These are phyloP conservation scores for Chelonus formosanus DNA, from an alignment of 2,888 invertebrate genomes.

Conservation along the genomic window DNA sequence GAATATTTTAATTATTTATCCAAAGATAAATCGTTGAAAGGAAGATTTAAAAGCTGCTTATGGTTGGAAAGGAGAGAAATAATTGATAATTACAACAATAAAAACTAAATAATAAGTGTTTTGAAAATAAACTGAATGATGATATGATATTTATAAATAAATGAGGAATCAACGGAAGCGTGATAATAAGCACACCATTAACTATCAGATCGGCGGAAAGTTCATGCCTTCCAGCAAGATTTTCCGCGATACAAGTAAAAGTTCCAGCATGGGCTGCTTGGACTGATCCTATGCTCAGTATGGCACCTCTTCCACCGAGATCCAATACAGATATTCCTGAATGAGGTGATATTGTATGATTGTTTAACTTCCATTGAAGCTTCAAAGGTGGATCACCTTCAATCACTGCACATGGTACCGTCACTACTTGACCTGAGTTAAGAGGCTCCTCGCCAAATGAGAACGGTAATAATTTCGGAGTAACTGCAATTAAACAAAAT, in stretches of 20 bases:
- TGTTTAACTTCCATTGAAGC: constrained; percentile 71
- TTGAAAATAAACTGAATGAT: neutral
- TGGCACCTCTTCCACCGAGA: constrained; percentile 74
- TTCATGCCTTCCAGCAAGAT: constrained; percentile 68
- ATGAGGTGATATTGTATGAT: constrained; percentile 61
- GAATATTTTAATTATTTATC: neutral
- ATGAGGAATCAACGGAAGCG: constrained; percentile 24
- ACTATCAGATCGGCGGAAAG: constrained; percentile 69
- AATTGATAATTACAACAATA: neutral
- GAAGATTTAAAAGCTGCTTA: no score
- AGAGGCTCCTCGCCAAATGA: constrained; percentile 71
- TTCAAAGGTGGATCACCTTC: constrained; percentile 74
- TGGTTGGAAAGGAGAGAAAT: neutral
- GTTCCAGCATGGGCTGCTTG: constrained; percentile 70
- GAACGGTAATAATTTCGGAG: constrained; percentile 65
- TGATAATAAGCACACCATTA: constrained; percentile 59
- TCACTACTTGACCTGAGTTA: constrained; percentile 71
- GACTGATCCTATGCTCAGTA: constrained; percentile 69
- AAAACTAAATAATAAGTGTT: neutral
- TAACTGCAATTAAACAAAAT: constrained; percentile 55
- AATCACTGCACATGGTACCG: constrained; percentile 70
- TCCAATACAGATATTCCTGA: constrained; percentile 68
- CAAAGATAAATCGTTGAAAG: no score
- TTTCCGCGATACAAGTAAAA: constrained; percentile 71
- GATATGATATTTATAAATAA: constrained; percentile 18